Conservation (phyloP, 2,888 invertebrate genomes). For the Aspidiotus rigidus region DNA sequence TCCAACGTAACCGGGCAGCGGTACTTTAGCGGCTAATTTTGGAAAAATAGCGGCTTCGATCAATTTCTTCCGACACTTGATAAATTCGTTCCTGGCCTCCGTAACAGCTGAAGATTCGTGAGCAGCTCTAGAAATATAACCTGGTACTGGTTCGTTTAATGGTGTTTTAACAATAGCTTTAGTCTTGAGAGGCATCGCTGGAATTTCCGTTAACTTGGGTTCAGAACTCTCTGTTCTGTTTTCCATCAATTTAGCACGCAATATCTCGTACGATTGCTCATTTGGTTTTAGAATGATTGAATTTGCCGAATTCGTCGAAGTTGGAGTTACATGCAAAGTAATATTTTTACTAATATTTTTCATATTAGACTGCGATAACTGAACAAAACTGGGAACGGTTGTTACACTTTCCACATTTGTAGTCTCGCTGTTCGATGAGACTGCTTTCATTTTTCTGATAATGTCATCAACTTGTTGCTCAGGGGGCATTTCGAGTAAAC, state of each 20-base stretch:
- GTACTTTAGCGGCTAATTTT: slow-evolving; percentile 10
- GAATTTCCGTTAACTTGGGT: background rate
- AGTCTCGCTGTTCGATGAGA: background rate
- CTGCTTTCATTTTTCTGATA: slow-evolving; percentile 10
- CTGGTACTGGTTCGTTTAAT: background rate
- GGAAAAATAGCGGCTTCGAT: slow-evolving; percentile 29
- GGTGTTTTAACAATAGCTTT: background rate
- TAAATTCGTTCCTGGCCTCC: slow-evolving; percentile 15
- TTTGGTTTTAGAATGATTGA: background rate
- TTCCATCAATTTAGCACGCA: slow-evolving; percentile 12
- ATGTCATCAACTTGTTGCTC: slow-evolving; percentile 1
- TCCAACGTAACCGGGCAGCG: slow-evolving; percentile 12
- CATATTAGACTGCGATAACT: background rate
- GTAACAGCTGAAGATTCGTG: slow-evolving; percentile 17
- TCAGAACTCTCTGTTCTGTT: background rate
- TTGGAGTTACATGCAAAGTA: slow-evolving; percentile 6
- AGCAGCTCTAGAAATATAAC: background rate
- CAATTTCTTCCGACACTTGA: slow-evolving; percentile 10
- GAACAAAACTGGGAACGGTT: slow-evolving; percentile 6
- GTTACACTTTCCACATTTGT: background rate
- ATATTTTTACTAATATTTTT: slow-evolving; percentile 15
- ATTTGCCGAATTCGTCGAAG: background rate
- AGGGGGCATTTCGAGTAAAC: background rate
- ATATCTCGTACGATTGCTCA: background rate
- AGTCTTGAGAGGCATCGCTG: background rate